phyloP scores from a whole-genome alignment of 2,888 invertebrate species.

The Temnothorax rugatulus region DNA sequence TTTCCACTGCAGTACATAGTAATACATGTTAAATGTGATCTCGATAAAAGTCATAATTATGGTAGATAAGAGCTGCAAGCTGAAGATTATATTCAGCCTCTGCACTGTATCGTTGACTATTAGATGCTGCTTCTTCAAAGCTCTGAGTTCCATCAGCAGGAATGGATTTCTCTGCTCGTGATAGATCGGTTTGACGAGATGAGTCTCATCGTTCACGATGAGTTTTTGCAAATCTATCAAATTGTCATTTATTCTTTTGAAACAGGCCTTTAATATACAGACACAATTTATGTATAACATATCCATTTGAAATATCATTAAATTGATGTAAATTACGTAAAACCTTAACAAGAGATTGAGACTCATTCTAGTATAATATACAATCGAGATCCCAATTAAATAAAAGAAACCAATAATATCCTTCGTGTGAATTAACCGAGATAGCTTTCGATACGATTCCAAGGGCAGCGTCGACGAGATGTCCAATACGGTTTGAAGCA shows the following conservation, averaged over 20 bases:
- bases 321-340: constrained; percentile 60
- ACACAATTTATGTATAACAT: constrained; percentile 76
- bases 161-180: constrained; percentile 59
- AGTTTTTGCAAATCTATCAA: constrained; percentile 63
- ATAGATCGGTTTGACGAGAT: constrained; percentile 77
- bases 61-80: constrained; percentile 72
- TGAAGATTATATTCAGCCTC: constrained; percentile 58
- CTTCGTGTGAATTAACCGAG: constrained; percentile 69
- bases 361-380: constrained; percentile 8
- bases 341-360: constrained; percentile 40
- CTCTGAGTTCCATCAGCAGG: constrained; percentile 73
- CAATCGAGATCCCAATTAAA: constrained; percentile 43
- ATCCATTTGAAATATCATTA: constrained; percentile 68
- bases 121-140: constrained; percentile 75
- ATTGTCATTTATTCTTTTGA: constrained; percentile 72
- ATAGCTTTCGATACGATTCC: constrained; percentile 61
- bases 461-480: constrained; percentile 67
- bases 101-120: constrained; percentile 73
- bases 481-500: constrained; percentile 66
- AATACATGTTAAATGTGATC: constrained; percentile 79
- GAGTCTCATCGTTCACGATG: constrained; percentile 74
- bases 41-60: constrained; percentile 76
- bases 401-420: constrained; percentile 72
- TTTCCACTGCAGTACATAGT: constrained; percentile 69
- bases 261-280: constrained; percentile 48